A percentile compares a stretch with the other conserved stretches of the same genome.
These are phyloP conservation scores for Symphodus melops DNA, from an alignment of 2,113 vertebrate species.

Conservation along the genomic window DNA sequence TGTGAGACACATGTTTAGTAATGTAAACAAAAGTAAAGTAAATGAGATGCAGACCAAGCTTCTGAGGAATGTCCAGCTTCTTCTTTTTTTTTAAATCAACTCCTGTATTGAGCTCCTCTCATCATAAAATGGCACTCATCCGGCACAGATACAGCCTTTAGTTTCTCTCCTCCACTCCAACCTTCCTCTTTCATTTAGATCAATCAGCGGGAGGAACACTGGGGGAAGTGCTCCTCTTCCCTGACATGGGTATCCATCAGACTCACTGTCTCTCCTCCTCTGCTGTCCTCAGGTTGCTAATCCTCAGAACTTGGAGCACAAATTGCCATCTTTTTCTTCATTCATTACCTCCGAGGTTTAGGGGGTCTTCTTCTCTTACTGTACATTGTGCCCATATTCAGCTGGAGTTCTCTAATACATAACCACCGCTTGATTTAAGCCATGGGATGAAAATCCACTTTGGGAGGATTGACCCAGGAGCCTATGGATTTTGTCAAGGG, in stretches of 20 bases:
- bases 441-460: slow-evolving; percentile 57
- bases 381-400: slow-evolving; percentile 26
- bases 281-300: slow-evolving; percentile 50
- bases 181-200: slow-evolving; percentile 55
- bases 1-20: slow-evolving; percentile 6
- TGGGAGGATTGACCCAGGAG: slow-evolving; percentile 67
- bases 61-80: background rate
- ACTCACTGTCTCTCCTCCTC: slow-evolving; percentile 37
- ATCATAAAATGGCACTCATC: slow-evolving; percentile 39
- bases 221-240: slow-evolving; percentile 41
- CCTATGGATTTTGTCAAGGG: slow-evolving; percentile 45
- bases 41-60: background rate
- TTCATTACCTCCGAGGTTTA: slow-evolving; percentile 54
- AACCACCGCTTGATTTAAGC: slow-evolving; percentile 64
- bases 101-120: slow-evolving; percentile 26
- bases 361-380: slow-evolving; percentile 23
- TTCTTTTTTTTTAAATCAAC: slow-evolving; percentile 4
- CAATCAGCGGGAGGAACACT: slow-evolving; percentile 54
- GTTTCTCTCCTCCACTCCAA: slow-evolving; percentile 19
- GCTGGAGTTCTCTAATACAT: slow-evolving; percentile 42
- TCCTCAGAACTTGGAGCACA: slow-evolving; percentile 35
- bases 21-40: background rate
- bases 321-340: slow-evolving; percentile 43
- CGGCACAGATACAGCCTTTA: slow-evolving; percentile 11
- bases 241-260: slow-evolving; percentile 65